A percentile compares a stretch with the other conserved stretches of the same genome.
These are phyloP conservation scores for sheep (Ovis aries) DNA, from an alignment of 2,113 vertebrate genomes.

Conservation along the genomic window ARS-UI_Ramb_v3.0 NC_056054.1:219527501-219528000, in stretches of 20 bases:
- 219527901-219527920: neutral
- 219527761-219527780: neutral
- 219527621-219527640: neutral
- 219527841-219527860: neutral
- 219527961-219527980: neutral
- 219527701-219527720: neutral
- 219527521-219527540: neutral
- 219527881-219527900: neutral
- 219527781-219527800: neutral
- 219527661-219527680: neutral
- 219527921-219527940: neutral
- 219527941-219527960: neutral
- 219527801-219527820: neutral
- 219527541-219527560: neutral
- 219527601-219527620: neutral
- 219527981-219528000: neutral
- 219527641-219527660: neutral
- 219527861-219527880: neutral
- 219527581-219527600: neutral
- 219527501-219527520: neutral
- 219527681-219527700: neutral
- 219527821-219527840: neutral
- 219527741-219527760: neutral
- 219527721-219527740: neutral
- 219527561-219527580: neutral